Evolutionary conservation across 2,888 invertebrate genomes (phyloP), one percentile per base, ranked within the genome.

Genomic region (Scaptomyza parva): DNA sequence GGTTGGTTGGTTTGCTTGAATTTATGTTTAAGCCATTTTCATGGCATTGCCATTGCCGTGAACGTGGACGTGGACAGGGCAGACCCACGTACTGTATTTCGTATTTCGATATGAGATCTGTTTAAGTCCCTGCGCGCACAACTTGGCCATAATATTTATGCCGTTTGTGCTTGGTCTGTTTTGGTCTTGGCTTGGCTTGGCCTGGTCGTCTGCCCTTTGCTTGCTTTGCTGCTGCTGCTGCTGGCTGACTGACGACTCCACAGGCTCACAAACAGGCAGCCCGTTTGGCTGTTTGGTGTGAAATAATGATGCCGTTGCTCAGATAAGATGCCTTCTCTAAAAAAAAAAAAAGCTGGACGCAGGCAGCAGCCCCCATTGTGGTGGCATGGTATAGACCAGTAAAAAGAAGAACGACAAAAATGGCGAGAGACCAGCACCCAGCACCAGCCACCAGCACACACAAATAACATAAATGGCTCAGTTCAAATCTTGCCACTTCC

Each of bases 241-340:
- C 41, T 51, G 33, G 33, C 26, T 48, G 54, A 22, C 33, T 50
- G n/a, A n/a, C n/a, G n/a, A n/a, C n/a, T n/a, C n/a, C n/a, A n/a
- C n/a, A n/a, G 54, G 3, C 18, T 28, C 37, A 24, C n/a, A n/a
- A 30, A 12, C 33, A 33, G 44, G 11, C 43, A 14, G 43, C 1
- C n/a, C 12, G 45, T 7, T 4, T 47, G 7, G n/a, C 39, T 54
- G 60, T 51, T n/a, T 80, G 80, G 90, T 90, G 90, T 90, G 90
- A 90, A 90, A 83, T 89, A 89, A 88, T 90, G 90, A 90, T 90
- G 90, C 89, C 89, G 88, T 88, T 79, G 83, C 82, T 82, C 83
- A 88, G 90, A 90, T 90, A 90, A 90, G 88, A 79, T 81, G 78
- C 66, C 67, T 72, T 76, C 73, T 68, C 73, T 68, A 62, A 78